phyloP scores from a whole-genome alignment of 2,113 vertebrate species.

The Syrrhaptes paradoxus region DNA sequence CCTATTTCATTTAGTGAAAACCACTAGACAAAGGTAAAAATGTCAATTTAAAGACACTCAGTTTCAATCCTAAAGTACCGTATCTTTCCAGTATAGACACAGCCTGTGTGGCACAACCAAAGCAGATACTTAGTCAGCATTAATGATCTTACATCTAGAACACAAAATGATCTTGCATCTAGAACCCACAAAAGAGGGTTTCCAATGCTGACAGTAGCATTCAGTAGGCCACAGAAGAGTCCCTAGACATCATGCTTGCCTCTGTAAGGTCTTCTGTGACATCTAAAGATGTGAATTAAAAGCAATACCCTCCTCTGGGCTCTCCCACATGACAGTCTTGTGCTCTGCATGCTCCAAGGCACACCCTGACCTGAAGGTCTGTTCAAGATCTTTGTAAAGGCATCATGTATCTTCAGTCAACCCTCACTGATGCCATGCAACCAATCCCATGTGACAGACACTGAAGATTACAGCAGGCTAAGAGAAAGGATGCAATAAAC shows the following conservation, averaged over 20 bases:
- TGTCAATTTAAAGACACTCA: background rate
- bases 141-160: background rate
- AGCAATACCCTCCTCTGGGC: background rate
- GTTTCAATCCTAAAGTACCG: background rate
- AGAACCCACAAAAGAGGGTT: background rate
- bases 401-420: background rate
- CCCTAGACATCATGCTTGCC: background rate
- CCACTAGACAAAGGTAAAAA: background rate
- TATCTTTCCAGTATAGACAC: background rate
- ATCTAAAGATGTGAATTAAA: background rate
- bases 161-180: background rate
- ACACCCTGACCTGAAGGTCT: background rate
- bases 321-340: background rate
- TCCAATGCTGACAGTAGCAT: background rate
- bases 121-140: background rate
- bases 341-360: background rate
- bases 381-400: background rate
- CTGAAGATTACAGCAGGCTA: background rate
- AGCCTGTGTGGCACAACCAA: background rate
- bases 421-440: background rate
- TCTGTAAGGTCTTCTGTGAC: background rate
- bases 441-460: background rate
- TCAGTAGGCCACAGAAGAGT: background rate
- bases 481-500: background rate
- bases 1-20: background rate